Conservation (phyloP, 2,797 vertebrate genomes). For the Pipistrellus pygmaeus region DNA sequence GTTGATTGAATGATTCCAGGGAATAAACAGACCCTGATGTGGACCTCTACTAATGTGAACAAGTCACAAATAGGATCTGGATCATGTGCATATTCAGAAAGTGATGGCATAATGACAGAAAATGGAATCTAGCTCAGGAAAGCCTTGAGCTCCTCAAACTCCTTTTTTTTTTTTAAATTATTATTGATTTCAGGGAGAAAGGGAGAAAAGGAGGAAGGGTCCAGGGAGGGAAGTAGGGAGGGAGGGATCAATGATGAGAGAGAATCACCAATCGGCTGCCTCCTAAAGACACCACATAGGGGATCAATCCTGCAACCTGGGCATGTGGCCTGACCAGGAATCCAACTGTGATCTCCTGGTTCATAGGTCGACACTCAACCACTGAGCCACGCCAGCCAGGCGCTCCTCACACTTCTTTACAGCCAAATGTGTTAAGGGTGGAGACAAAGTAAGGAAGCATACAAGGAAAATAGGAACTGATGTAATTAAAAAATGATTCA, state of each 20-base stretch:
- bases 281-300: no score
- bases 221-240: no score
- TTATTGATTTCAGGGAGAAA: no score
- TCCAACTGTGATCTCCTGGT: no score
- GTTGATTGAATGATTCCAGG: background rate
- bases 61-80: background rate
- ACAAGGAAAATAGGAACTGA: background rate
- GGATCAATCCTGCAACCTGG: no score
- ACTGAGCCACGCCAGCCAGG: no score
- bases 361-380: no score
- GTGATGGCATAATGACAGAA: fast-evolving
- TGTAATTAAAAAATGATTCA: background rate
- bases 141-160: background rate
- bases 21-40: fast-evolving
- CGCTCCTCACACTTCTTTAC: background rate
- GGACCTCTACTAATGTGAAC: background rate
- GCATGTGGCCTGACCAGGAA: no score
- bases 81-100: background rate
- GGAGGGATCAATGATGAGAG: no score
- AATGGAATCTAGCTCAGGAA: background rate
- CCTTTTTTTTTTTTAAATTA: background rate
- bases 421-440: background rate
- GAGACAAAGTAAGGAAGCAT: background rate
- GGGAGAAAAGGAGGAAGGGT: no score
- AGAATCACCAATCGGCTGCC: no score